Percentiles rank a stretch among this genome's conserved stretches.
These are phyloP conservation scores for Desmodus rotundus DNA, from an alignment of 2,113 vertebrate genomes.

Conservation along the genomic window DNA sequence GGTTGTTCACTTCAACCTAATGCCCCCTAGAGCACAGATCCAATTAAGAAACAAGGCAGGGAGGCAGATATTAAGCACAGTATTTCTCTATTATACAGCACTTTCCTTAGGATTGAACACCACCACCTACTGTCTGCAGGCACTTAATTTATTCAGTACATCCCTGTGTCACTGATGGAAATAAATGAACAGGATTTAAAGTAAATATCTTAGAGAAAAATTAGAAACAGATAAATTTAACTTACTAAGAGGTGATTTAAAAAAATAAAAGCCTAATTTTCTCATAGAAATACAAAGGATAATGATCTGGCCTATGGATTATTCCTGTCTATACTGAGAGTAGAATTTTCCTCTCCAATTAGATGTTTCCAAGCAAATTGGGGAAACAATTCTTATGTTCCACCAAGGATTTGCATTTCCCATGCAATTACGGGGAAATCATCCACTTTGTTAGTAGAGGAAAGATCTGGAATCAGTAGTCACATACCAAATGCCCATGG, in stretches of 20 bases:
- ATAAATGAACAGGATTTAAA: not conserved
- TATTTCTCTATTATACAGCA: conserved; percentile 36
- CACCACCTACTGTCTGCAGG: not conserved
- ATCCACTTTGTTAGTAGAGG: not conserved
- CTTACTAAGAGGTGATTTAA: not conserved
- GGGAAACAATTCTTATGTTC: not conserved
- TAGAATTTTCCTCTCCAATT: not conserved
- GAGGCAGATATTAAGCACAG: conserved; percentile 53
- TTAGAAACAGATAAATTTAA: not conserved
- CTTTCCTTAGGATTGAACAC: conserved; percentile 31
- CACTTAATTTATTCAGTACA: not conserved
- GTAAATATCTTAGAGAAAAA: conserved; percentile 30
- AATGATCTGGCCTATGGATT: not conserved
- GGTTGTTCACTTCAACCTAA: conserved; percentile 69
- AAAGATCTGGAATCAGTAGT: not conserved
- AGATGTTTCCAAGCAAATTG: not conserved
- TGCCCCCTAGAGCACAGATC: conserved; percentile 69
- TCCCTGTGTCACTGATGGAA: not conserved
- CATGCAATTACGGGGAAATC: not conserved
- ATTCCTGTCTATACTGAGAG: not conserved
- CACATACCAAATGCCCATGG: not conserved
- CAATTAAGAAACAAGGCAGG: conserved; percentile 73
- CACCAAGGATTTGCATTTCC: not conserved
- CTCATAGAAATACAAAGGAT: not conserved
- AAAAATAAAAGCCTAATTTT: conserved; percentile 24